Percentiles rank a stretch among this genome's conserved stretches.
Evolutionary conservation across 2,797 vertebrate genomes (phyloP).

Genomic region (Merluccius polli): DNA sequence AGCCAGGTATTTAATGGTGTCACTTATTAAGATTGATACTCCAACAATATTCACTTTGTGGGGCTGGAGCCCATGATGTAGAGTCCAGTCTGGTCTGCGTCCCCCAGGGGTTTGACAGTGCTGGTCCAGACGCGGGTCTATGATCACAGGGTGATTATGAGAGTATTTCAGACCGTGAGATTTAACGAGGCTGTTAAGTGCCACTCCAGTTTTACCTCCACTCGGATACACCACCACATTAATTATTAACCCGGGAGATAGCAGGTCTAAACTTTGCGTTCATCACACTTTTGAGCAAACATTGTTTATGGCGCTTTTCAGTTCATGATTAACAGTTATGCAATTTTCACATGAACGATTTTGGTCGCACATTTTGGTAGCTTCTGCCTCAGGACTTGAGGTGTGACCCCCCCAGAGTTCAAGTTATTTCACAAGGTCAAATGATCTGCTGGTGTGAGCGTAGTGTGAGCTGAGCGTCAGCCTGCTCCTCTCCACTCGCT

Average conservation of each 20-base stretch:
- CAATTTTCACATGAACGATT: background rate
- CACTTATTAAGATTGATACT: too few relatives aligned
- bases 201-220: background rate
- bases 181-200: background rate
- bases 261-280: background rate
- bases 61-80: too few relatives aligned
- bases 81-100: too few relatives aligned
- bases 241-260: background rate
- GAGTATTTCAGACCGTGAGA: background rate
- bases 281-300: background rate
- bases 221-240: background rate
- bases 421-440: background rate
- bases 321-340: background rate
- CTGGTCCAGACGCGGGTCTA: too few relatives aligned
- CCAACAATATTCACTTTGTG: too few relatives aligned
- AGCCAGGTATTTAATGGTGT: too few relatives aligned
- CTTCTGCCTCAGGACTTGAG: background rate
- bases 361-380: background rate
- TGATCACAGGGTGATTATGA: too few relatives aligned
- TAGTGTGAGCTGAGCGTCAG: background rate
- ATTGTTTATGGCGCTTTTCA: background rate
- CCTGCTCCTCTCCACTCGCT: too few relatives aligned
- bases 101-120: too few relatives aligned
- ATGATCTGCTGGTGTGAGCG: background rate
- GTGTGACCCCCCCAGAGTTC: background rate